Base-by-base conservation (phyloP, 1,140 invertebrate species). In the Aethina tumida region DNA sequence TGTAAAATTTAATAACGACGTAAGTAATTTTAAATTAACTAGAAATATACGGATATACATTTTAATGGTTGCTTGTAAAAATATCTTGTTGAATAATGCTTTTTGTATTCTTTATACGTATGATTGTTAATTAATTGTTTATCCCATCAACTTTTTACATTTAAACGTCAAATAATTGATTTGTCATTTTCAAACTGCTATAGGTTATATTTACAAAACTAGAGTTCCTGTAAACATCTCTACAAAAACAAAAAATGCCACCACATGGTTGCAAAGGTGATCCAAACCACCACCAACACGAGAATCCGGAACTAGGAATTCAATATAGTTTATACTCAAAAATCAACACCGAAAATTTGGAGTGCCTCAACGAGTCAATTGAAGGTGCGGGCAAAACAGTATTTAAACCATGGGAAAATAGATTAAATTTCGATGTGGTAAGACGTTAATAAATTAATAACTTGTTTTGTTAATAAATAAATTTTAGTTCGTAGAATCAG, bases 321-420 rank as follows among this genome's bases (percentile, higher is more conserved):
- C 73, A 86, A 44, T 96, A 93, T 51, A 93, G 79, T 69, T 68
- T 97, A 28, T 93, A 79, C 61, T 66, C 77, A 47, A 95, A 91
- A 73, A 94, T 97, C 51, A 85, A 96, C 63, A 74, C 75, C 45
- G 74, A 81, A n/a, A 88, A 88, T 62, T 63, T 94, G 2, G 75
- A 93, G 58, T 96, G 91, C 65, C 64, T 97, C 1, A 97, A 97
- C 63, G 93, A 97, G 69, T 64, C 66, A 15, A 61, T 70, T 19
- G 90, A 96, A 56, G 85, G 81, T 21, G 83, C 84, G 18, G 92
- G 89, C 27, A 86, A 81, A 65, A 67, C 66, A 19, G 79, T 98
- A 6, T 97, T 98, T 52, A 96, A 94, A 64, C 70, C 87, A 0
- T 97, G 91, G 83, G 87, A 94, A 53, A 74, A 88, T 30, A 68